These are phyloP conservation scores for Phytoseiulus persimilis DNA, from an alignment of 2,888 invertebrate genomes.

Conservation along the genomic window DNA sequence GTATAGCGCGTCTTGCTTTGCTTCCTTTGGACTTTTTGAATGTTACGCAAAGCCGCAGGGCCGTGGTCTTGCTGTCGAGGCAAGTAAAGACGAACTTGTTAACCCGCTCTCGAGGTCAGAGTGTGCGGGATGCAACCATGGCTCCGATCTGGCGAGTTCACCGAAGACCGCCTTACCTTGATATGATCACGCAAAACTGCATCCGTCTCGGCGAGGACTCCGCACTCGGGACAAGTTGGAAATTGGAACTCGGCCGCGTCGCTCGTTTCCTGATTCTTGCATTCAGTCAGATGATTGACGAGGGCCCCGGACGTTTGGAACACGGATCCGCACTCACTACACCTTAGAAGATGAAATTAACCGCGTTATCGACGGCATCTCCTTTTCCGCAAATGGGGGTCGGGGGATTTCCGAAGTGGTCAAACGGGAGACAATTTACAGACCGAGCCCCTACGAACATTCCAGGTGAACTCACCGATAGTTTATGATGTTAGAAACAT, in stretches of 20 bases:
- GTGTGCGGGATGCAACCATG: too few species aligned
- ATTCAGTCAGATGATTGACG: background rate
- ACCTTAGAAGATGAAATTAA: background rate
- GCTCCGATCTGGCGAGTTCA: too few species aligned
- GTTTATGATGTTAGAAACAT: background rate
- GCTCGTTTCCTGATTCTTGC: background rate
- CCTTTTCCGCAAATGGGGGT: too few species aligned
- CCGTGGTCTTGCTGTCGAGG: constrained; percentile 5
- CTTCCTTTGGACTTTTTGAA: background rate
- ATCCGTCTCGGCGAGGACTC: background rate
- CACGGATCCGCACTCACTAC: background rate
- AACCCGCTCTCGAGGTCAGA: too few species aligned
- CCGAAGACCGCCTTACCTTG: background rate
- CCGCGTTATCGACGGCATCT: too few species aligned
- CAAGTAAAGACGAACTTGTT: too few species aligned
- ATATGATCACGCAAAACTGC: constrained; percentile 17
- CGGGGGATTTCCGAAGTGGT: too few species aligned
- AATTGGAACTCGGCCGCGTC: background rate
- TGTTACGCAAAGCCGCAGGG: background rate
- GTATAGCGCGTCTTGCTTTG: background rate
- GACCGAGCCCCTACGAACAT: too few species aligned
- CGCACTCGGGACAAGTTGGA: constrained; percentile 14
- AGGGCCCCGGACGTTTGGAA: background rate
- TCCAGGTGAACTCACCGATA: background rate
- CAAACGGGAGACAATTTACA: too few species aligned